Evolutionary conservation across 1,140 invertebrate species (phyloP), one percentile per base, ranked within the genome.

Genomic region (Drosophila bocqueti): DNA sequence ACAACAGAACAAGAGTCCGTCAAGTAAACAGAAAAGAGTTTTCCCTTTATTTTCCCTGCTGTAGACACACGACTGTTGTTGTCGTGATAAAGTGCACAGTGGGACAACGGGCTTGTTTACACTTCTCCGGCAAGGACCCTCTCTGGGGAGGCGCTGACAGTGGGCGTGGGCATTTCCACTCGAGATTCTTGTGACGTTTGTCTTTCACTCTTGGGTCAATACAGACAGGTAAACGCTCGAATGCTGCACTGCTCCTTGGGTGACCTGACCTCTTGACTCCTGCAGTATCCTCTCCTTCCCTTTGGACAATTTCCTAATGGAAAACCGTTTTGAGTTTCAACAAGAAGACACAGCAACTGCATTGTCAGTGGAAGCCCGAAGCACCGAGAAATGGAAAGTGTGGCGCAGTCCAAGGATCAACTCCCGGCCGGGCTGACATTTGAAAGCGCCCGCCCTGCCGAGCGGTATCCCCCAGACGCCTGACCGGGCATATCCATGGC

Each of bases 271-370:
- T 73, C 67, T 61, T 38, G 55, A 34, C 64, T 38, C 13, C 40
- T 31, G 36, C 45, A 50, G 26, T 36, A 31, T 60, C 31, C 9
- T 59, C n/a, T 59, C 40, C 3, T 16, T 29, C 38, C 31, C 26
- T 13, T 47, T 15, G 36, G 63, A 78, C 81, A 87, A 87, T 87
- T 79, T 81, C 62, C 81, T 84, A 87, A 87, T 87, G 84, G 81
- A 81, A 57, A 65, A 57, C 21, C 59, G 85, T 72, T 90, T 87
- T 68, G 69, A 68, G 80, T 84, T 90, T 90, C 72, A 73, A 67
- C 76, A 59, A 79, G 52, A 74, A n/a, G 36, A 47, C 16, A 68
- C 16, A 38, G n/a, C 24, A 74, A 77, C 58, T 80, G 76, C 67
- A 87, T 74, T 83, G 72, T 58, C 61, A 40, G 65, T 52, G 15